Percentiles rank a stretch among this genome's conserved stretches.
These are phyloP conservation scores for Sturmia bella DNA, from an alignment of 2,888 invertebrate genomes.

Conservation along the genomic window DNA sequence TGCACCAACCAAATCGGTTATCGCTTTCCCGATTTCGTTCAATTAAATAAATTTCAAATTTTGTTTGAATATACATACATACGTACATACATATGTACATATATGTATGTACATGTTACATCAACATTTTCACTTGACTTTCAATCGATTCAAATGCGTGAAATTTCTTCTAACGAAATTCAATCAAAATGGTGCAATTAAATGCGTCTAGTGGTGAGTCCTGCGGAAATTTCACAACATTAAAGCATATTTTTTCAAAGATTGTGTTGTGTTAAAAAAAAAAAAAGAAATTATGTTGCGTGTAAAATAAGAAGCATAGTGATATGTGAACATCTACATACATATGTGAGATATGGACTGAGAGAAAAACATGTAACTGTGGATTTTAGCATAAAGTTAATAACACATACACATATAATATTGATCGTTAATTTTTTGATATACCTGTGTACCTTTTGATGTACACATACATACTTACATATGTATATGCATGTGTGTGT, in stretches of 20 bases:
- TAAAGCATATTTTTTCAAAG: no score
- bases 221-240: neutral
- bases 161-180: conserved; percentile 9
- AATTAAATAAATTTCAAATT: neutral
- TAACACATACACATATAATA: no score
- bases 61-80: neutral
- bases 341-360: no score
- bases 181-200: conserved; percentile 62
- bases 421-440: no score
- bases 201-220: conserved; percentile 63
- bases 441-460: no score
- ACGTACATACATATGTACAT: no score
- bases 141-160: conserved; percentile 30
- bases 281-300: neutral
- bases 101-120: neutral
- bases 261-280: neutral
- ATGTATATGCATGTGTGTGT: no score
- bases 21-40: neutral
- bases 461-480: no score
- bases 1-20: conserved; percentile 54
- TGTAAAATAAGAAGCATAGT: no score
- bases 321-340: no score
- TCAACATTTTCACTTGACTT: conserved; percentile 4
- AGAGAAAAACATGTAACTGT: no score
- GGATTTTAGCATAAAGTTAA: no score